A percentile compares a stretch with the other conserved stretches of the same genome.
phyloP scores from a whole-genome alignment of 1,140 invertebrate species.

The Lasioglossum albipes region DNA sequence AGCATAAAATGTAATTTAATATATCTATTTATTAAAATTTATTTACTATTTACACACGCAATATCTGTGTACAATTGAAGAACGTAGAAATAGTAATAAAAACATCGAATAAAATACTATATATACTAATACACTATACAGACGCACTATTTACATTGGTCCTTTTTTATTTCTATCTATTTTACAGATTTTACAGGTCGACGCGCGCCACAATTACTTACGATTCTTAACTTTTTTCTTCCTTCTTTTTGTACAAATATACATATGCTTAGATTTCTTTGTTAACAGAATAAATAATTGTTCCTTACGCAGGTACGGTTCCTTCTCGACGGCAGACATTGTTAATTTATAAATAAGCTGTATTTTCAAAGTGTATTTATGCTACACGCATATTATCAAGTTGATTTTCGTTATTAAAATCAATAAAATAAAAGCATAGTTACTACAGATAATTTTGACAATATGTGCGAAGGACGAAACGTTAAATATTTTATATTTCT shows the following conservation, averaged over 20 bases:
- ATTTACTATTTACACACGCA: constrained; percentile 65
- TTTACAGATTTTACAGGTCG: constrained; percentile 76
- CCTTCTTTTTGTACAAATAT: constrained; percentile 74
- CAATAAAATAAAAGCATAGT: constrained; percentile 4
- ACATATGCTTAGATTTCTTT: constrained; percentile 68
- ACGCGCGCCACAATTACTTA: constrained; percentile 36
- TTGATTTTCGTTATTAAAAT: not conserved
- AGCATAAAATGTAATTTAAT: constrained; percentile 29
- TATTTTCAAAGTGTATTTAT: not conserved
- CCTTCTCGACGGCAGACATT: constrained; percentile 55
- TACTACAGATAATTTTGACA: not conserved
- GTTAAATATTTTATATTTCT: constrained; percentile 22
- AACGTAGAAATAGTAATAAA: constrained; percentile 52
- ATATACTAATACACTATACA: constrained; percentile 74
- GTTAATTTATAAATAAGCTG: not conserved
- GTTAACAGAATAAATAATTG: constrained; percentile 76
- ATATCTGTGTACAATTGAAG: constrained; percentile 61
- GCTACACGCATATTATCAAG: not conserved
- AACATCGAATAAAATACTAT: constrained; percentile 71
- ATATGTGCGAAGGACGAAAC: constrained; percentile 10
- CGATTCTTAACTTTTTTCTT: constrained; percentile 50
- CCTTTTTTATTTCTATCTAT: constrained; percentile 67
- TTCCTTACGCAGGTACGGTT: constrained; percentile 77
- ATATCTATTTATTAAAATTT: constrained; percentile 55
- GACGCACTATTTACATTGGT: constrained; percentile 78